Conservation (phyloP, 2,888 invertebrate species). For the Polyommatus icarus region DNA sequence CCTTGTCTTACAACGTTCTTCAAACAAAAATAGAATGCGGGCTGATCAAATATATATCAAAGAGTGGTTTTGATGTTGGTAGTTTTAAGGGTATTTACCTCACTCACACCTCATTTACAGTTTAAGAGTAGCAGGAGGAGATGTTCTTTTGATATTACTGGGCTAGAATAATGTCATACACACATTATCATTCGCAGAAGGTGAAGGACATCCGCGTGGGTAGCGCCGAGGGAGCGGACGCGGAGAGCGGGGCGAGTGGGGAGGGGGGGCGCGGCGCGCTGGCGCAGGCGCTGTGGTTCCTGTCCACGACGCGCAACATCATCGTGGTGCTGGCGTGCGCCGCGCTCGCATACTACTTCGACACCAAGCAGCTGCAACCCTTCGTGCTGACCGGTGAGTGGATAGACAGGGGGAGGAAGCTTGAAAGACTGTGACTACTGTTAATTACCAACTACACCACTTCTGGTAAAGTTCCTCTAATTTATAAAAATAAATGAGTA, state of each 20-base stretch:
- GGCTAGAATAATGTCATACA: not conserved
- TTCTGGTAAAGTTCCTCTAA: too few species aligned
- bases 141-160: not conserved
- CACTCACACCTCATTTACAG: too few species aligned
- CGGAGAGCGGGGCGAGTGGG: slow-evolving; percentile 33
- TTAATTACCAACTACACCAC: too few species aligned
- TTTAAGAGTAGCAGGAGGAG: not conserved
- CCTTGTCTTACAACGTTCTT: not conserved
- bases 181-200: slow-evolving; percentile 78
- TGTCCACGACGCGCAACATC: slow-evolving; percentile 88
- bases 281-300: slow-evolving; percentile 84
- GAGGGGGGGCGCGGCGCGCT: slow-evolving; percentile 59
- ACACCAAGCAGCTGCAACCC: slow-evolving; percentile 80
- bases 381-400: slow-evolving; percentile 83
- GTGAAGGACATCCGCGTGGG: slow-evolving; percentile 83
- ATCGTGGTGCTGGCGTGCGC: slow-evolving; percentile 86
- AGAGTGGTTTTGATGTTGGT: not conserved
- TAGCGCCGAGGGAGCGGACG: slow-evolving; percentile 52
- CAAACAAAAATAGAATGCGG: too few species aligned
- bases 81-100: not conserved
- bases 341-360: slow-evolving; percentile 83
- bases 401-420: too few species aligned
- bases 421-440: too few species aligned
- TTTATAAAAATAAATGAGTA: too few species aligned
- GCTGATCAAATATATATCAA: too few species aligned